Percentiles rank a stretch among this genome's conserved stretches.
These are phyloP conservation scores for Rana temporaria DNA, from an alignment of 2,113 vertebrate species.

Conservation along the genomic window DNA sequence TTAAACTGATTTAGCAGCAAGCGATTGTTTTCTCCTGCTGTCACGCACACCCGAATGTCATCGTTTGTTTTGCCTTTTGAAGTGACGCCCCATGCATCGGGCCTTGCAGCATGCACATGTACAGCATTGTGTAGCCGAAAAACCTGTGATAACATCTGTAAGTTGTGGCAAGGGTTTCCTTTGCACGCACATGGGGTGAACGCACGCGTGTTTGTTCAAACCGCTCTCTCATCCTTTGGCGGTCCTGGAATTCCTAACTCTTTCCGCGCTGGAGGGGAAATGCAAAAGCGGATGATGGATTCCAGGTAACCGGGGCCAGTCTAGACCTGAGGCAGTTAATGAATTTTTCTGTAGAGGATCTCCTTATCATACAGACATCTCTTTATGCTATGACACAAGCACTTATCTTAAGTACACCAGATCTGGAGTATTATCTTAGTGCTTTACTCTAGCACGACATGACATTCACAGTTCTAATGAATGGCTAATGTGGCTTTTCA, in stretches of 20 bases:
- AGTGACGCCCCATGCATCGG: constrained; percentile 2
- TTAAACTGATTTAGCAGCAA: not conserved
- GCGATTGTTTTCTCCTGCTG: not conserved
- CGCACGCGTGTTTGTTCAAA: constrained; percentile 13
- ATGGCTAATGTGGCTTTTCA: not conserved
- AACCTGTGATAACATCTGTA: constrained; percentile 19
- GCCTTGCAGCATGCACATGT: constrained; percentile 27
- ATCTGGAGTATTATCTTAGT: not conserved
- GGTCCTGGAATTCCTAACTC: constrained; percentile 21
- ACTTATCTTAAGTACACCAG: constrained; percentile 10
- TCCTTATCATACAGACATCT: constrained; percentile 22
- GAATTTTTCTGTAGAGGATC: not conserved
- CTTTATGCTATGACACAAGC: not conserved
- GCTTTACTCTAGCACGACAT: constrained; percentile 17
- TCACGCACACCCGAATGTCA: constrained; percentile 1
- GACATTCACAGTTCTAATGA: not conserved
- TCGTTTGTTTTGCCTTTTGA: constrained; percentile 12
- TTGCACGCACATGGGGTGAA: constrained; percentile 34
- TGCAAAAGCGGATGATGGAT: not conserved
- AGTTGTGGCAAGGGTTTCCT: constrained; percentile 4
- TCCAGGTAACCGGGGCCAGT: not conserved
- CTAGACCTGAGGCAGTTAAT: constrained; percentile 39
- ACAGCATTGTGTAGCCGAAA: not conserved
- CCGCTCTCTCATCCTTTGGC: not conserved
- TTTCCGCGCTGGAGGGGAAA: not conserved